A percentile compares a stretch with the other conserved stretches of the same genome.
Conservation (phyloP, 1,140 invertebrate species). For the Pseudobourletiella spinata region DNA sequence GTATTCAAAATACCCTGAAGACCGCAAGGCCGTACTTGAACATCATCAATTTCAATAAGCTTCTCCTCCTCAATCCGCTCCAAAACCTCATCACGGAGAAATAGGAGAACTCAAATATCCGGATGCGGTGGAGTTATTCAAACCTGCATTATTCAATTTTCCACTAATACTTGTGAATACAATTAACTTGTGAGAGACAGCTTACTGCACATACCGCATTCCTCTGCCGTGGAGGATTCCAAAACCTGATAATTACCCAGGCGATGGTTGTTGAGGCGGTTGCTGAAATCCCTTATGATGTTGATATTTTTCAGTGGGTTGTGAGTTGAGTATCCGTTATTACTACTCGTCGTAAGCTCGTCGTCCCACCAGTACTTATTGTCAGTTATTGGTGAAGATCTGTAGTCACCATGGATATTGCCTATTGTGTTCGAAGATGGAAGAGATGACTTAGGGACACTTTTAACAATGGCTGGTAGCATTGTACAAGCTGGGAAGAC, state of each 20-base stretch:
- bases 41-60: slow-evolving; percentile 14
- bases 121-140: background rate
- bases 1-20: background rate
- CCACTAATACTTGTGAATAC: background rate
- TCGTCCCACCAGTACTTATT: slow-evolving; percentile 22
- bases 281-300: slow-evolving; percentile 10
- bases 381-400: background rate
- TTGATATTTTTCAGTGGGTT: slow-evolving; percentile 9
- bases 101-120: background rate
- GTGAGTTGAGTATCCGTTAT: background rate
- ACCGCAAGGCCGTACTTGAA: background rate
- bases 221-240: background rate
- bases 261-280: background rate
- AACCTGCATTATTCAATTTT: background rate
- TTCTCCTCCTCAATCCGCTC: slow-evolving; percentile 7
- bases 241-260: background rate
- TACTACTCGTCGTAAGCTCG: background rate
- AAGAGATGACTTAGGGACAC: slow-evolving; percentile 19
- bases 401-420: background rate
- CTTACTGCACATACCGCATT: background rate
- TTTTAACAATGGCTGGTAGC: slow-evolving; percentile 27
- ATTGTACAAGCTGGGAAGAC: slow-evolving; percentile 47
- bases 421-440: slow-evolving; percentile 45
- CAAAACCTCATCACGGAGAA: background rate
- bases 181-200: background rate